Base-by-base conservation (phyloP, 2,113 vertebrate genomes). In the Onychostruthus taczanowskii region DNA sequence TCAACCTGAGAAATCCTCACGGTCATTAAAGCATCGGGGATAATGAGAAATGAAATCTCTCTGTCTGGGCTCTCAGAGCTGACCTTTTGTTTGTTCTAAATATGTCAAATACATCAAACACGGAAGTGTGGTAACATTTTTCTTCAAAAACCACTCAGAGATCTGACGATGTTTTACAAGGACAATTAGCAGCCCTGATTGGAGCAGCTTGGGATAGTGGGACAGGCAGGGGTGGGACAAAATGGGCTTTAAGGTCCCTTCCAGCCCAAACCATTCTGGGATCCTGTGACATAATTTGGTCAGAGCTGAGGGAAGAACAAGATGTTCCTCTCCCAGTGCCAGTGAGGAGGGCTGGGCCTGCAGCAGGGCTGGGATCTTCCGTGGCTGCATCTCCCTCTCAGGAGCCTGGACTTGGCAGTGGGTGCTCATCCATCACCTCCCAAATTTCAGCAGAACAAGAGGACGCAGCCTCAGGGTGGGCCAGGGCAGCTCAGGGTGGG, bases 231-330 rank as follows among this genome's bases (percentile, higher is more conserved):
- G 37, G 7, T 35, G 53, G 56, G 7, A 53, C 9, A 13, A 12
- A 39, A 11, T 2, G 30, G 2, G 24, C 8, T n/a, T 16, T 8
- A 7, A n/a, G 47, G 47, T 46, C 28, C 27, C 22, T 44, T 15
- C 22, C 63, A 44, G 13, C 53, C 44, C 44, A 26, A 27, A 15
- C 63, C 31, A 2, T 17, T 13, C 17, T 1, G 56, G 74, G 56
- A 3, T n/a, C 20, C 39, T 39, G 47, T n/a, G 55, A 2, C 4
- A 1, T 0, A 1, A 3, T 28, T 15, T 2, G 46, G n/a, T 1
- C 56, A 28, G 66, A 35, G 3, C 7, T 3, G 8, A 11, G 12
- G 5, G 33, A 21, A 28, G 27, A 43, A 8, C 11, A 2, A 33
- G 16, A 18, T 3, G 12, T 8, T 27, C 2, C 7, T 4, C 31